Conservation (phyloP, 37 sponge, comb jelly and placozoan species). For the Ianthella basta region DNA sequence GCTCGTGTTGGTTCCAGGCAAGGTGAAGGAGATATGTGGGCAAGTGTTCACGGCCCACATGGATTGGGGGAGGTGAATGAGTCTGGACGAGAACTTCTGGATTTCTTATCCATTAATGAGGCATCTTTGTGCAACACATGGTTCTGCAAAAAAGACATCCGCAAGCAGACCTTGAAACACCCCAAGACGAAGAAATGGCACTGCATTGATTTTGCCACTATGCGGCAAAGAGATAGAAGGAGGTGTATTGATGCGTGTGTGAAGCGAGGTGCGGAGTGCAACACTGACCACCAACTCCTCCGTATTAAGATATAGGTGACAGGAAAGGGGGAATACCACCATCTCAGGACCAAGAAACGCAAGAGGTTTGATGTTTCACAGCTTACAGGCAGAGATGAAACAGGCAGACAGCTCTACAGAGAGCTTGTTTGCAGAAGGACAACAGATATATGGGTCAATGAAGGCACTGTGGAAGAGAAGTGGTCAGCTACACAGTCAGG, state of each 20-base stretch:
- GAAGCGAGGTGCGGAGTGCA: conserved; percentile 36
- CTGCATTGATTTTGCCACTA: conserved; percentile 46
- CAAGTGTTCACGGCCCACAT: conserved; percentile 13
- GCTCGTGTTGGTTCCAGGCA: conserved; percentile 20
- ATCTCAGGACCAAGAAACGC: neutral
- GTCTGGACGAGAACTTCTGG: conserved; percentile 34
- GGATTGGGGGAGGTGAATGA: conserved; percentile 27
- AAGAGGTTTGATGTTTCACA: conserved; percentile 15
- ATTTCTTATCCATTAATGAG: conserved; percentile 34
- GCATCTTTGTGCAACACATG: conserved; percentile 45
- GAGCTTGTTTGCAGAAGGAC: no score
- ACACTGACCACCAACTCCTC: conserved; percentile 34
- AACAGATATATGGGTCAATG: neutral
- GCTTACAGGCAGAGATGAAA: no score
- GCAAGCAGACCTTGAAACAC: conserved; percentile 37
- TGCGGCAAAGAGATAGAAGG: conserved; percentile 30
- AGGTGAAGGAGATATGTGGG: conserved; percentile 11
- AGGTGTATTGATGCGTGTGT: conserved; percentile 37
- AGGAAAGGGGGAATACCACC: neutral
- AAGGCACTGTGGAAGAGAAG: neutral
- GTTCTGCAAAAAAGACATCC: conserved; percentile 45
- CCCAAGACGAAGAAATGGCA: conserved; percentile 1
- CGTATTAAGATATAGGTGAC: neutral
- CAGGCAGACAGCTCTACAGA: no score
- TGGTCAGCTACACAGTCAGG: neutral